Evolutionary conservation across 2,888 invertebrate species (phyloP), one percentile per base, ranked within the genome.

Genomic region (Drymonia ruficornis): DNA sequence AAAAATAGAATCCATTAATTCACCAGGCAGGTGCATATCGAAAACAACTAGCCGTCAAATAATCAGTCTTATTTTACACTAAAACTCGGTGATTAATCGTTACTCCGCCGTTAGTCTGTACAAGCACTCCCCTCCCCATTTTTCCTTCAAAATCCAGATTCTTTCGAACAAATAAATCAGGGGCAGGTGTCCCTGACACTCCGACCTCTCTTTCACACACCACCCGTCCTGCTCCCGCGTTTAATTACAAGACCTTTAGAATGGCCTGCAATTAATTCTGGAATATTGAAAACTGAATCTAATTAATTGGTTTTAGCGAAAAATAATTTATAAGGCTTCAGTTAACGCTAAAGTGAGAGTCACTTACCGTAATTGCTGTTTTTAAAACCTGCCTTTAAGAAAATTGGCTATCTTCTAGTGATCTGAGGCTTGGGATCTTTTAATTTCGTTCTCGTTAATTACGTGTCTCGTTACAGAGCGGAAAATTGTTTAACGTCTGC

Each of bases 81-180:
- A 38, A 52, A 61, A 57, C 49, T 45, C 4, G 15, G 61, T 56
- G 60, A 68, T 69, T 64, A 63, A 70, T 68, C 52, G 59, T 48
- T 57, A 48, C 23, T 42, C 52, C 12, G 31, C n/a, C n/a, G 9
- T 8, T 50, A 63, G 18, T 67, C 53, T 65, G 63, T 67, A 67
- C 67, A 57, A 54, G 19, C 64, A 65, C 38, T n/a, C 49, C 28
- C 28, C 29, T 29, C 53, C 19, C 49, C 47, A 54, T 68, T 73
- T 80, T 77, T 72, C 71, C 72, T 68, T 72, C 70, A 76, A 80
- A 84, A 75, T 65, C 72, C 70, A 76, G 74, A 80, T 82, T 80
- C 80, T 79, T 81, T 78, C 72, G 57, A 74, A 77, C 81, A 79
- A 81, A 86, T 86, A 84, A 85, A 84, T 86, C 84, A 84, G 72